Conservation (phyloP, 2,888 invertebrate genomes). For the Idaea straminata region DNA sequence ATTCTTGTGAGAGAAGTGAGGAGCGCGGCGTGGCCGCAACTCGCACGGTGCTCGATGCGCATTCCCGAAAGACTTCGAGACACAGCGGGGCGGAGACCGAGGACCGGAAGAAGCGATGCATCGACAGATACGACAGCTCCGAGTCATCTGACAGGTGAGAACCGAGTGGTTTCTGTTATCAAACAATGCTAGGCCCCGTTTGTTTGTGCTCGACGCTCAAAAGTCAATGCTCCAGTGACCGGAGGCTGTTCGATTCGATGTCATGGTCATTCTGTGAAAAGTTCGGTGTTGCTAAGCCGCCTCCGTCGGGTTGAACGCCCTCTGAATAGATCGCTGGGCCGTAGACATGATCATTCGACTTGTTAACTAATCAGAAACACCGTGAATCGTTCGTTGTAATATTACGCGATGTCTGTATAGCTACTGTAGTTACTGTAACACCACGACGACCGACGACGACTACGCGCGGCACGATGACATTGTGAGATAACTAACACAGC, state of each 20-base stretch:
- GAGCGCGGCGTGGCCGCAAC: conserved; percentile 72
- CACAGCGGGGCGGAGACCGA: conserved; percentile 65
- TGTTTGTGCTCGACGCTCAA: conserved; percentile 55
- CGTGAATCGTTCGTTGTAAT: conserved; percentile 43
- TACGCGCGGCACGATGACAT: conserved; percentile 17
- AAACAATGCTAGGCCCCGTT: conserved; percentile 34
- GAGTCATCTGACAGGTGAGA: conserved; percentile 96
- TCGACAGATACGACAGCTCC: conserved; percentile 95
- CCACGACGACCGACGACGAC: no score
- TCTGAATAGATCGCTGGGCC: conserved; percentile 54
- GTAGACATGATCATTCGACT: conserved; percentile 46
- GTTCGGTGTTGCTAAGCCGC: conserved; percentile 59
- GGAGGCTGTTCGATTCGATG: conserved; percentile 74
- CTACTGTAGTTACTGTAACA: conserved; percentile 12
- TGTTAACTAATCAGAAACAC: conserved; percentile 40
- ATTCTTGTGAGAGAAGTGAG: conserved; percentile 79
- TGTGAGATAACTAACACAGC: conserved; percentile 16
- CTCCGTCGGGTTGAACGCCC: conserved; percentile 69
- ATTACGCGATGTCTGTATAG: conserved; percentile 23
- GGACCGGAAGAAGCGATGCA: conserved; percentile 90
- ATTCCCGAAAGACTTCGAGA: conserved; percentile 65
- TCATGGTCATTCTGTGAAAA: conserved; percentile 71
- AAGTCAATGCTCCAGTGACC: conserved; percentile 79
- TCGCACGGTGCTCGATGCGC: conserved; percentile 53
- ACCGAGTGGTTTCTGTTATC: conserved; percentile 40